phyloP scores from a whole-genome alignment of 2,888 invertebrate species.

The Philereme transversata region DNA sequence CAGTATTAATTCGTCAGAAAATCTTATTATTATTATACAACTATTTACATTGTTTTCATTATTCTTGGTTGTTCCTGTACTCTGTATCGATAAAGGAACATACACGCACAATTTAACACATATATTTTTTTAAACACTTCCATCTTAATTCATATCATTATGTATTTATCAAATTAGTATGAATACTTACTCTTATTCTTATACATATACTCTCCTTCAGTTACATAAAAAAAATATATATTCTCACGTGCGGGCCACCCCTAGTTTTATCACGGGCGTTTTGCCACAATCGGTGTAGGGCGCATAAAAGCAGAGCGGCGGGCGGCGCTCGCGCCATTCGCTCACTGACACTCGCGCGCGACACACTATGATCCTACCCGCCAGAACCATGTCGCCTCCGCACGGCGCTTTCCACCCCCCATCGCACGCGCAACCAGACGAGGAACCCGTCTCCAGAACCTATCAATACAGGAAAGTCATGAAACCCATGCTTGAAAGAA shows the following conservation, averaged over 20 bases:
- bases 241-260: constrained; percentile 58
- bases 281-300: constrained; percentile 81
- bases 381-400: constrained; percentile 78
- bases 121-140: no score
- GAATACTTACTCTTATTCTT: not conserved
- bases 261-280: constrained; percentile 82
- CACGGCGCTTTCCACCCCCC: constrained; percentile 80
- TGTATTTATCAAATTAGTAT: no score
- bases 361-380: constrained; percentile 75
- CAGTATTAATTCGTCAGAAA: no score
- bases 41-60: no score
- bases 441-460: constrained; percentile 91
- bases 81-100: no score
- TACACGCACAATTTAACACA: no score
- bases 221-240: constrained; percentile 15
- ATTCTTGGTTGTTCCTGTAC: no score
- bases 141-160: no score
- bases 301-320: constrained; percentile 73
- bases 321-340: constrained; percentile 79
- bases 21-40: no score
- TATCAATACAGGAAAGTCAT: constrained; percentile 97
- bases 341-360: constrained; percentile 76
- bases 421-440: constrained; percentile 71
- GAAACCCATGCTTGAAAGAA: constrained; percentile 95
- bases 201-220: not conserved